Evolutionary conservation across 2,113 vertebrate genomes (phyloP).

Genomic region (Hystrix brachyura): DNA sequence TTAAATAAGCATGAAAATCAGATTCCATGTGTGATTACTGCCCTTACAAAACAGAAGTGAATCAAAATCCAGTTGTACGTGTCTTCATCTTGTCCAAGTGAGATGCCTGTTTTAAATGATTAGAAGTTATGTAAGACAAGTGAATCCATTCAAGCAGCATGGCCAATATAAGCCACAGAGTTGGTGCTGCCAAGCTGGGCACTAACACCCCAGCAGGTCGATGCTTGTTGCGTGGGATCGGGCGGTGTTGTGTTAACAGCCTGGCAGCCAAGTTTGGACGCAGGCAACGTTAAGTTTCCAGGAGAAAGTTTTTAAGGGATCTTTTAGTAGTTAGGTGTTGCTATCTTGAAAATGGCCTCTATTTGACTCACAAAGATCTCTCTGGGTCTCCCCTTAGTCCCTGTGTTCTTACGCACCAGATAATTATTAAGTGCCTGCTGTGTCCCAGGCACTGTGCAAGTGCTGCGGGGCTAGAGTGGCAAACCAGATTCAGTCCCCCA

Average conservation of each 20-base stretch:
- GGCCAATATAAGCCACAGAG: neutral
- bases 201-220: constrained; percentile 50
- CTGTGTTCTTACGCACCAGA: neutral
- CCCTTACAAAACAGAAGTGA: constrained; percentile 39
- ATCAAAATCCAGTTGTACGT: constrained; percentile 42
- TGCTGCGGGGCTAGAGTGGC: neutral
- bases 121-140: constrained; percentile 65
- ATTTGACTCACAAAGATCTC: neutral
- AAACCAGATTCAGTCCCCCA: neutral
- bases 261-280: constrained; percentile 5
- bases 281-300: neutral
- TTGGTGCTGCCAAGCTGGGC: neutral
- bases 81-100: constrained; percentile 35
- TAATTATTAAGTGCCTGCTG: neutral
- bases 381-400: neutral
- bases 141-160: constrained; percentile 57
- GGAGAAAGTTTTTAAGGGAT: neutral
- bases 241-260: neutral
- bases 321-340: neutral
- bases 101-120: constrained; percentile 71
- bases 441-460: neutral
- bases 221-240: constrained; percentile 45
- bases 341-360: neutral
- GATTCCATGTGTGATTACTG: neutral
- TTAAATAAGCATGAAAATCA: constrained; percentile 61